Percentiles rank a stretch among this genome's conserved stretches.
phyloP scores from a whole-genome alignment of 1,140 invertebrate genomes.

The Whitmania pigra region DNA sequence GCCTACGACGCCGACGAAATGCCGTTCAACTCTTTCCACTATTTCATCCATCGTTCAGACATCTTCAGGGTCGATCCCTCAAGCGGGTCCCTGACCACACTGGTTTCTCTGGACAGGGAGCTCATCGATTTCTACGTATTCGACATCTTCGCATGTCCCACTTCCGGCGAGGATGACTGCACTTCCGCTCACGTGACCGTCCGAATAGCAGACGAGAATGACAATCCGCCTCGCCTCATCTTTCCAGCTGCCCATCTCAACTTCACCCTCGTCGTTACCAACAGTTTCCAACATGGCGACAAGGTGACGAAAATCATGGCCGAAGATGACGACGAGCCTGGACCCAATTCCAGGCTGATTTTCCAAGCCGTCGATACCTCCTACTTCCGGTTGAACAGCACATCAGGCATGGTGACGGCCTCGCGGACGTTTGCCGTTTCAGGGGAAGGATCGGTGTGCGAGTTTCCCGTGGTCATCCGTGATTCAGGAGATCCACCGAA shows the following conservation, averaged over 20 bases:
- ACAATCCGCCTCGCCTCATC: conserved; percentile 28
- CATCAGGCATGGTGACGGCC: neutral
- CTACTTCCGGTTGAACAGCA: neutral
- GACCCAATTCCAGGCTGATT: neutral
- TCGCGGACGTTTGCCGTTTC: neutral
- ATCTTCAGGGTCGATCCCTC: neutral
- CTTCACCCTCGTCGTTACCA: neutral
- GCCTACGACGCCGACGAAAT: neutral
- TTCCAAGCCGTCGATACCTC: neutral
- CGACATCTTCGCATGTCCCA: conserved; percentile 14
- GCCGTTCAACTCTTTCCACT: neutral
- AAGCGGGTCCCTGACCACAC: neutral
- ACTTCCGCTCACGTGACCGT: conserved; percentile 14
- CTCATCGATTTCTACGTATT: conserved; percentile 11
- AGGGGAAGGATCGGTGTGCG: neutral
- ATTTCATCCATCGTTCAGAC: neutral
- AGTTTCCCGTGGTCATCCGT: neutral
- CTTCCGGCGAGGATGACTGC: conserved; percentile 7
- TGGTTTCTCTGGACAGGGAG: conserved; percentile 12
- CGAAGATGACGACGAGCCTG: neutral
- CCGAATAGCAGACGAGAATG: conserved; percentile 24
- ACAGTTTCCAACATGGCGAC: neutral
- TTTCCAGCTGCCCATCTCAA: neutral
- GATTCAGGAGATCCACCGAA: neutral
- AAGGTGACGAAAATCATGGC: neutral